phyloP scores from a whole-genome alignment of 1,140 invertebrate genomes.

The Eupristina koningsbergeri region DNA sequence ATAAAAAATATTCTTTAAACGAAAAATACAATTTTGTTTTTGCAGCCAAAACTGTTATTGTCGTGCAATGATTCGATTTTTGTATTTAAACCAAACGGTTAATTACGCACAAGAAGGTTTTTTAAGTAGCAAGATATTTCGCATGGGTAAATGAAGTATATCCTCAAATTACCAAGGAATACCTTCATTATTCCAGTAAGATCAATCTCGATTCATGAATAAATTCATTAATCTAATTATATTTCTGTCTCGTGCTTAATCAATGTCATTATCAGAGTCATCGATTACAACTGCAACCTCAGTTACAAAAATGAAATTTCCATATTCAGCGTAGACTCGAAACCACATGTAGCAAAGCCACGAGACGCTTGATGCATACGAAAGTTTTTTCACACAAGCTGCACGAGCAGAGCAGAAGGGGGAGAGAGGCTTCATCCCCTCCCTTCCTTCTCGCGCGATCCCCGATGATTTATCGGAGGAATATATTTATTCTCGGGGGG shows the following conservation, averaged over 20 bases:
- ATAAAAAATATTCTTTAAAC: no score
- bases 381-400: not conserved
- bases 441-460: slow-evolving; percentile 18
- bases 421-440: not conserved
- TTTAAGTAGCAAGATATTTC: no score
- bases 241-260: not conserved
- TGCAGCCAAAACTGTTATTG: no score
- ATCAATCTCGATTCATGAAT: not conserved
- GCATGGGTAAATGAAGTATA: not conserved
- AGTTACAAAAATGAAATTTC: not conserved
- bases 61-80: no score
- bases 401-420: no score
- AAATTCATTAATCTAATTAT: not conserved
- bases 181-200: not conserved
- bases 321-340: not conserved
- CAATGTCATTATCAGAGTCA: not conserved
- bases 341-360: no score
- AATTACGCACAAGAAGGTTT: no score
- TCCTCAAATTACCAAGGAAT: not conserved
- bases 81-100: no score
- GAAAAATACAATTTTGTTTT: no score
- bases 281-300: not conserved
- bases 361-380: not conserved
- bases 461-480: slow-evolving; percentile 56
- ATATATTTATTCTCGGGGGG: slow-evolving; percentile 59